Evolutionary conservation across 1,140 invertebrate species (phyloP).

Genomic region (Drosophila teissieri): DNA sequence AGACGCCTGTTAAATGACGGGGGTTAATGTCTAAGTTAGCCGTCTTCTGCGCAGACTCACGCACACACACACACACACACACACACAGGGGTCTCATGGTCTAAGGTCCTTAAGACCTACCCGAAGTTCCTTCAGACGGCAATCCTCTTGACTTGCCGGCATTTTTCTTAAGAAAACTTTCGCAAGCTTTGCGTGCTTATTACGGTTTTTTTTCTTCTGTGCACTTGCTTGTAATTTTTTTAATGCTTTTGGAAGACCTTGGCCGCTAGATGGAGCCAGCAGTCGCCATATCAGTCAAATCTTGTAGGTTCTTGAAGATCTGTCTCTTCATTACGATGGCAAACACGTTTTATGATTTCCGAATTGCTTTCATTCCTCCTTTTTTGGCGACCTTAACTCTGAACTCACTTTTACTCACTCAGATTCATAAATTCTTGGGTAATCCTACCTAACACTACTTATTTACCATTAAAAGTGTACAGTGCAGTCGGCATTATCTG

Average conservation of each 20-base stretch:
- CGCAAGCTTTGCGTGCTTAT: slow-evolving; percentile 66
- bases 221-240: slow-evolving; percentile 14
- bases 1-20: slow-evolving; percentile 33
- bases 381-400: no score
- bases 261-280: slow-evolving; percentile 69
- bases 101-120: slow-evolving; percentile 38
- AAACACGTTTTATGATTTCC: no score
- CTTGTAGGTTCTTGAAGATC: no score
- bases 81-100: background rate
- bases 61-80: slow-evolving; percentile 23
- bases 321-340: no score
- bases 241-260: background rate
- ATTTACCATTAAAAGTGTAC: slow-evolving; percentile 2
- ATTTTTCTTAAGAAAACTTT: slow-evolving; percentile 68
- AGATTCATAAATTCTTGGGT: background rate
- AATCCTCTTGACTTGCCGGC: slow-evolving; percentile 12
- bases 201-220: slow-evolving; percentile 13
- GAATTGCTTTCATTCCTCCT: no score
- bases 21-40: slow-evolving; percentile 65
- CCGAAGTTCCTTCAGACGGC: slow-evolving; percentile 43
- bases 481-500: slow-evolving; percentile 1
- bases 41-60: slow-evolving; percentile 56
- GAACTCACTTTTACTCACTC: background rate
- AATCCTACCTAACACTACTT: no score
- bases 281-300: slow-evolving; percentile 1